Evolutionary conservation across 2,888 invertebrate species (phyloP).

Genomic region (Caenorhabditis sp.): DNA sequence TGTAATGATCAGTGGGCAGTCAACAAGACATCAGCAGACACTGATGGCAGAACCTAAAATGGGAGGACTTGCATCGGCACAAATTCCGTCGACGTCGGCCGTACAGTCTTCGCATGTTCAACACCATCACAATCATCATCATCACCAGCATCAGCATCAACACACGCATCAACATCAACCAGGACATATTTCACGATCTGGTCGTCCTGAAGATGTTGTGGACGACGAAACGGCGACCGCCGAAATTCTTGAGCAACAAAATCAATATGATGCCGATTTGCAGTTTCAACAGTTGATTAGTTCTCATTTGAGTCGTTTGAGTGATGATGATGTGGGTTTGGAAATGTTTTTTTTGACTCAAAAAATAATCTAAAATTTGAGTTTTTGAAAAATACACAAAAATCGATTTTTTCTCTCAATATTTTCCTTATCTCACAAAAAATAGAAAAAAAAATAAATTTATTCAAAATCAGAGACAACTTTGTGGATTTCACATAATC

Average conservation of each 20-base stretch:
- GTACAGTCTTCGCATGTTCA: slow-evolving; percentile 20
- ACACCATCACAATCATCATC: slow-evolving; percentile 13
- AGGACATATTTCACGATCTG: slow-evolving; percentile 6
- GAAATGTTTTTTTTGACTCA: background rate
- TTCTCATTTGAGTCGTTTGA: slow-evolving; percentile 46
- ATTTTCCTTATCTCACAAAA: no score
- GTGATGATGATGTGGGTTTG: slow-evolving; percentile 56
- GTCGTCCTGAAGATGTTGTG: slow-evolving; percentile 16
- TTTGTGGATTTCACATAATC: no score
- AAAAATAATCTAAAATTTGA: background rate
- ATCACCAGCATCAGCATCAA: slow-evolving; percentile 4
- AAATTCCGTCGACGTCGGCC: slow-evolving; percentile 6
- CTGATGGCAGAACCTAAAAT: background rate
- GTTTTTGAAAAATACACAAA: no score
- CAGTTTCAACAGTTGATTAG: slow-evolving; percentile 56
- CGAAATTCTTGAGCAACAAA: slow-evolving; percentile 10
- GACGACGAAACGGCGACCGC: slow-evolving; percentile 1
- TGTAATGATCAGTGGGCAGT: slow-evolving; percentile 29
- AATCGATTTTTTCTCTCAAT: no score
- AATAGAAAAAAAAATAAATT: no score
- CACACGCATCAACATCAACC: background rate
- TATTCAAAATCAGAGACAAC: no score
- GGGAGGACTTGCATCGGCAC: slow-evolving; percentile 2
- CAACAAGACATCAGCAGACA: background rate
- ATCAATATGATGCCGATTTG: slow-evolving; percentile 55